phyloP scores from a whole-genome alignment of 2,113 vertebrate species.

The Lonchura striata region DNA sequence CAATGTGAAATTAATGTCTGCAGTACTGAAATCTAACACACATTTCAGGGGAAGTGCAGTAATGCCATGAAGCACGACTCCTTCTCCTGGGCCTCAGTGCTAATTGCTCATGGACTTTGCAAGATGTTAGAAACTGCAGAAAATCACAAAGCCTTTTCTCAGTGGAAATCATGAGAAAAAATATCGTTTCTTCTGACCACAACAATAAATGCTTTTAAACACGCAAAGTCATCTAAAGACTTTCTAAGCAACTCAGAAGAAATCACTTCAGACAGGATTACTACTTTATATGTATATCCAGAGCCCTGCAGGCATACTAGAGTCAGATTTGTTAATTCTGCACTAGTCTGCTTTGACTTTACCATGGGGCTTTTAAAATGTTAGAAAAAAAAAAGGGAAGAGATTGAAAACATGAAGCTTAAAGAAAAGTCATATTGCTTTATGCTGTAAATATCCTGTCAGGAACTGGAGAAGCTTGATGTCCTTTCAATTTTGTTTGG shows the following conservation, averaged over 20 bases:
- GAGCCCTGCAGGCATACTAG: conserved; percentile 6
- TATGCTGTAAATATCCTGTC: neutral
- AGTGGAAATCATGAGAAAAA: conserved; percentile 52
- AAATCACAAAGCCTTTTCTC: conserved; percentile 40
- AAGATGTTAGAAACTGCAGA: neutral
- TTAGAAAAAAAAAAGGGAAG: neutral
- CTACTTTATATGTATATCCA: conserved; percentile 51
- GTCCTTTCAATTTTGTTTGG: neutral
- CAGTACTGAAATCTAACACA: neutral
- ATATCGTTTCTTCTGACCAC: conserved; percentile 31
- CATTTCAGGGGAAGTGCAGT: neutral
- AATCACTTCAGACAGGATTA: conserved; percentile 53
- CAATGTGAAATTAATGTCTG: neutral
- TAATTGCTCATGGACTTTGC: conserved; percentile 46
- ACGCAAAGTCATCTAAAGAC: conserved; percentile 27
- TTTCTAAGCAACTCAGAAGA: conserved; percentile 39
- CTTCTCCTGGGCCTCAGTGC: conserved; percentile 36
- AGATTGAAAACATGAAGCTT: neutral
- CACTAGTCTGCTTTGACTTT: conserved; percentile 32
- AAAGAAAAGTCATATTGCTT: neutral
- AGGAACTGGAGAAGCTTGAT: neutral
- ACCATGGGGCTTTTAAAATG: neutral
- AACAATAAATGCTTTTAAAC: conserved; percentile 57
- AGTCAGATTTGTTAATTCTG: conserved; percentile 30
- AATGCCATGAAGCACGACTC: neutral